Evolutionary conservation across 2,797 vertebrate genomes (phyloP).

Genomic region (Epinephelus awoara): DNA sequence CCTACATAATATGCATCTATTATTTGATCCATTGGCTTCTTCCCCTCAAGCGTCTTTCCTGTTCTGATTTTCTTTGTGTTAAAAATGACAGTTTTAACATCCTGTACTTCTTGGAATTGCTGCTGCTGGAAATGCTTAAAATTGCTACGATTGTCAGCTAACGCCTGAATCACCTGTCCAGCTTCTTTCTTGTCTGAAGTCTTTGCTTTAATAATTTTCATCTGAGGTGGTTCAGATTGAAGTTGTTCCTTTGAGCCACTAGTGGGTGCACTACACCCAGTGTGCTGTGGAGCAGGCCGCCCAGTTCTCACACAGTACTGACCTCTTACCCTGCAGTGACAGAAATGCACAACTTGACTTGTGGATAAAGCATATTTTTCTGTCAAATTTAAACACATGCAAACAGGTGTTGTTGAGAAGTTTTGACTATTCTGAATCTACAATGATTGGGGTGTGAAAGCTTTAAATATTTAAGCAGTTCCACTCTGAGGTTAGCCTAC

Average conservation of each 20-base stretch:
- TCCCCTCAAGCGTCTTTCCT: neutral
- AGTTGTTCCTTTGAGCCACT: constrained; percentile 73
- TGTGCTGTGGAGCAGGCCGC: constrained; percentile 1
- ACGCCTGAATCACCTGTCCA: neutral
- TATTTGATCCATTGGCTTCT: neutral
- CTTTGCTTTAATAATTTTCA: neutral
- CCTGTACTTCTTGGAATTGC: neutral
- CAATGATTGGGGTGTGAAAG: neutral
- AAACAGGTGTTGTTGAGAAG: neutral
- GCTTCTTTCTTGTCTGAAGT: neutral
- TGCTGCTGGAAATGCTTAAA: neutral
- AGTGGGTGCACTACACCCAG: constrained; percentile 79
- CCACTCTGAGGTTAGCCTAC: neutral
- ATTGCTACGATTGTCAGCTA: neutral
- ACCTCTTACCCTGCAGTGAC: constrained; percentile 25
- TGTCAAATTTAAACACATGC: neutral
- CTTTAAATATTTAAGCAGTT: neutral
- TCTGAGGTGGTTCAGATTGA: constrained; percentile 9
- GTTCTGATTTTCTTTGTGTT: neutral
- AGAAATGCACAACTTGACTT: neutral
- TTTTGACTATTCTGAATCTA: neutral
- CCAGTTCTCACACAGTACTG: neutral
- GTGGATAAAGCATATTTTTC: neutral
- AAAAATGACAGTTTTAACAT: neutral
- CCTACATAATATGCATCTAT: neutral